A percentile compares a stretch with the other conserved stretches of the same genome.
These are phyloP conservation scores for Chaetodon auriga DNA, from an alignment of 2,113 vertebrate species.

Conservation along the genomic window DNA sequence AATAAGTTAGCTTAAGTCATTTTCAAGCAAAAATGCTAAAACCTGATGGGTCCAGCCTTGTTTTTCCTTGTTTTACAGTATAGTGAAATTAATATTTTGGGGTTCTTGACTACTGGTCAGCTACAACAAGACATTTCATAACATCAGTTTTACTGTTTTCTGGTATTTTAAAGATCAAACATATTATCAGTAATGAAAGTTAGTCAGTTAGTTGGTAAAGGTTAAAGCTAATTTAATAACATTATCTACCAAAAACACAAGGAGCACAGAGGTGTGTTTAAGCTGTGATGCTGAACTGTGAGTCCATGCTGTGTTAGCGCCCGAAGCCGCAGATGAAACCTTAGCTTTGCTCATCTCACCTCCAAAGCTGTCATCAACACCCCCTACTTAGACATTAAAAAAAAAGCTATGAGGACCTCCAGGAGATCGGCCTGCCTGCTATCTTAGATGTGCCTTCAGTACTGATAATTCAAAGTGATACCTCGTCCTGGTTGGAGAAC, in stretches of 20 bases:
- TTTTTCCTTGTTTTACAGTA: not conserved
- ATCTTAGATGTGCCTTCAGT: conserved; percentile 48
- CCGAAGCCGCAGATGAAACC: conserved; percentile 16
- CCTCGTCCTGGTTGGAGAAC: conserved; percentile 55
- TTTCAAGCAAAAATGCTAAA: not conserved
- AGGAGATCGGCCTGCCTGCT: conserved; percentile 39
- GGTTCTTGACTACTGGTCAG: not conserved
- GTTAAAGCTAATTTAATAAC: not conserved
- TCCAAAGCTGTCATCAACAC: conserved; percentile 55
- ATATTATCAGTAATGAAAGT: not conserved
- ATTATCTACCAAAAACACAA: conserved; percentile 3
- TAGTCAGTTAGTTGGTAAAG: not conserved
- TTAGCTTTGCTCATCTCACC: conserved; percentile 38
- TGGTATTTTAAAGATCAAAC: not conserved
- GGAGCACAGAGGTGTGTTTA: not conserved
- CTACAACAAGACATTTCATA: not conserved
- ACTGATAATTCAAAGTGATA: conserved; percentile 69
- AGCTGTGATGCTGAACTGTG: conserved; percentile 22
- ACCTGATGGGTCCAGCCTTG: not conserved
- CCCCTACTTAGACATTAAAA: conserved; percentile 44
- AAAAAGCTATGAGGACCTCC: conserved; percentile 47
- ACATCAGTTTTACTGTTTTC: not conserved
- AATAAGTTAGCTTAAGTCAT: no score
- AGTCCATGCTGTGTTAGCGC: conserved; percentile 30
- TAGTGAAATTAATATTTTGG: not conserved